phyloP scores from a whole-genome alignment of 1,140 invertebrate species.

The Chironomus tepperi region DNA sequence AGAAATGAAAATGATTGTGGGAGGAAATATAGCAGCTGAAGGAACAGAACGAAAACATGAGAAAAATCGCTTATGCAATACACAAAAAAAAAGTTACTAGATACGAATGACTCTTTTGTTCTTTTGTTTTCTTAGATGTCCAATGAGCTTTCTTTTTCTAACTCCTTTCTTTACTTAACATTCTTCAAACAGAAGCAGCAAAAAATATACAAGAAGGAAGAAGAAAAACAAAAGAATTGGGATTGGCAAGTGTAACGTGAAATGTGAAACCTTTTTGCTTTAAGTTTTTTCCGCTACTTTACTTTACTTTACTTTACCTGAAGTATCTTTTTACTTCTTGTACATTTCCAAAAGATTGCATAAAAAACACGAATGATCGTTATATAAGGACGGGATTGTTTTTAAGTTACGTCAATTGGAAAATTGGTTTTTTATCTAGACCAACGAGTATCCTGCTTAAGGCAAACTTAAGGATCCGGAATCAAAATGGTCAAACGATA shows the following conservation, averaged over 20 bases:
- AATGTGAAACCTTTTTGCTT: not conserved
- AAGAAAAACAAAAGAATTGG: not conserved
- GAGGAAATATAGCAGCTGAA: not conserved
- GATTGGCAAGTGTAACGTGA: not conserved
- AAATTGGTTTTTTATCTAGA: too few species aligned
- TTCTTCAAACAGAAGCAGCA: not conserved
- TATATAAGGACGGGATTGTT: too few species aligned
- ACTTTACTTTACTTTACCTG: not conserved
- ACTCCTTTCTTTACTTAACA: not conserved
- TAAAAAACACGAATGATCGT: too few species aligned
- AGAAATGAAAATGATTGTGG: not conserved
- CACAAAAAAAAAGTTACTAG: not conserved
- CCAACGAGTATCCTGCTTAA: too few species aligned
- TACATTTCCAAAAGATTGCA: too few species aligned
- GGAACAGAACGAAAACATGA: not conserved
- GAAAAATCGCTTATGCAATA: not conserved
- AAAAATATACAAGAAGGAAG: too few species aligned
- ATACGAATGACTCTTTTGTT: too few species aligned
- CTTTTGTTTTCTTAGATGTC: too few species aligned
- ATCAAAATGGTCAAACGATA: too few species aligned
- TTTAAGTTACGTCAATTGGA: too few species aligned
- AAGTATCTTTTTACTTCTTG: not conserved
- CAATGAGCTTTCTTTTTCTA: not conserved
- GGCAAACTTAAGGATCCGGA: too few species aligned
- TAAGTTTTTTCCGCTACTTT: not conserved